Evolutionary conservation across 2,888 invertebrate genomes (phyloP).

Genomic region (Helleia helle): DNA sequence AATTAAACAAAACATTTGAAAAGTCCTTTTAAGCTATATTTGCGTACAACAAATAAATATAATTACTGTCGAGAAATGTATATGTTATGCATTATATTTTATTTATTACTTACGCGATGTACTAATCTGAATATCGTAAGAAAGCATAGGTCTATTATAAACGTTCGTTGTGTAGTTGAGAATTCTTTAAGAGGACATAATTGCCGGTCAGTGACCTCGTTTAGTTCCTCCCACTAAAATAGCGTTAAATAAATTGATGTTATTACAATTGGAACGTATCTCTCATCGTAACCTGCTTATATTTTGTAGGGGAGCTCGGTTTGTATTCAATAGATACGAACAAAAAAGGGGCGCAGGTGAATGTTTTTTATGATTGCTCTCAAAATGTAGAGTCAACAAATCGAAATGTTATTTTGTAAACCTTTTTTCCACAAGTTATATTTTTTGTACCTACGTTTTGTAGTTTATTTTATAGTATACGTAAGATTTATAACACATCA

Average conservation of each 20-base stretch:
- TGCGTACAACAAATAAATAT: too few relatives aligned
- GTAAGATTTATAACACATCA: too few relatives aligned
- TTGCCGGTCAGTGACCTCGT: slow-evolving; percentile 68
- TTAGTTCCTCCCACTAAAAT: slow-evolving; percentile 68
- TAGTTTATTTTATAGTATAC: too few relatives aligned
- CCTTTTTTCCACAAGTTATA: too few relatives aligned
- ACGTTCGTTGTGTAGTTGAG: slow-evolving; percentile 30
- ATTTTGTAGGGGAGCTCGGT: slow-evolving; percentile 36
- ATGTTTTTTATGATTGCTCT: slow-evolving; percentile 26
- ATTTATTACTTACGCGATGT: too few relatives aligned
- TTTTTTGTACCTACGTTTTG: too few relatives aligned
- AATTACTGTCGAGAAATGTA: too few relatives aligned
- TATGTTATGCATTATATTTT: too few relatives aligned
- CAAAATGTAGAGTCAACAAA: slow-evolving; percentile 14
- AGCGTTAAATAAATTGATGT: slow-evolving; percentile 72
- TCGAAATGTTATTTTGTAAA: slow-evolving; percentile 2
- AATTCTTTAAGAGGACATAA: slow-evolving; percentile 65
- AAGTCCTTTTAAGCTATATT: too few relatives aligned
- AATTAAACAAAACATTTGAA: too few relatives aligned
- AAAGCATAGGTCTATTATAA: slow-evolving; percentile 25
- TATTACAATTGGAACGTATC: slow-evolving; percentile 67
- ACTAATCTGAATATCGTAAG: slow-evolving; percentile 19
- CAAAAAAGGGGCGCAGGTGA: slow-evolving; percentile 36
- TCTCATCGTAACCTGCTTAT: slow-evolving; percentile 49
- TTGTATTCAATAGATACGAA: slow-evolving; percentile 16